Evolutionary conservation across 2,113 vertebrate genomes (phyloP).

Genomic region (Salvelinus fontinalis): DNA sequence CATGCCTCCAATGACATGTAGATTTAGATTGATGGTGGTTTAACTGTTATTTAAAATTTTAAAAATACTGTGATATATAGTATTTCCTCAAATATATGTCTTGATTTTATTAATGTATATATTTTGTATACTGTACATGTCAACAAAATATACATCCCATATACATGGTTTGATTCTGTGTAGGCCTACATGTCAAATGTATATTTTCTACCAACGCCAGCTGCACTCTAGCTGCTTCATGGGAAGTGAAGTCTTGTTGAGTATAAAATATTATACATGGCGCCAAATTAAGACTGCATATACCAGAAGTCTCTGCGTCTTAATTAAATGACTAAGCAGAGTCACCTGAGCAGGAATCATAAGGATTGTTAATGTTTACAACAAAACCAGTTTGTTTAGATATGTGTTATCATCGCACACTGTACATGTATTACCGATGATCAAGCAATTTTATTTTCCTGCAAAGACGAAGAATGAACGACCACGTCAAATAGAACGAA

Average conservation of each 20-base stretch:
- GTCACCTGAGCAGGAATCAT: constrained; percentile 57
- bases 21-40: too few species aligned
- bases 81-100: too few species aligned
- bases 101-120: too few species aligned
- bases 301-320: constrained; percentile 43
- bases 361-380: constrained; percentile 67
- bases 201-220: neutral
- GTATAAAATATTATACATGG: neutral
- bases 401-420: constrained; percentile 16
- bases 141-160: too few species aligned
- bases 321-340: constrained; percentile 33
- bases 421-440: neutral
- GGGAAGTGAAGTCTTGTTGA: constrained; percentile 1
- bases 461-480: neutral
- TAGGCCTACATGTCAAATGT: too few species aligned
- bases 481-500: neutral
- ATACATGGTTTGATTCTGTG: too few species aligned
- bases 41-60: too few species aligned
- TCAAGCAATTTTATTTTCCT: constrained; percentile 12
- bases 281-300: constrained; percentile 34
- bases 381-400: constrained; percentile 30
- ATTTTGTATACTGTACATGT: too few species aligned
- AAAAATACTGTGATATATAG: too few species aligned
- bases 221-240: neutral
- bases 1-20: too few species aligned